These are phyloP conservation scores for Danionella cerebrum DNA, from an alignment of 2,113 vertebrate species.

Conservation along the genomic window DNA sequence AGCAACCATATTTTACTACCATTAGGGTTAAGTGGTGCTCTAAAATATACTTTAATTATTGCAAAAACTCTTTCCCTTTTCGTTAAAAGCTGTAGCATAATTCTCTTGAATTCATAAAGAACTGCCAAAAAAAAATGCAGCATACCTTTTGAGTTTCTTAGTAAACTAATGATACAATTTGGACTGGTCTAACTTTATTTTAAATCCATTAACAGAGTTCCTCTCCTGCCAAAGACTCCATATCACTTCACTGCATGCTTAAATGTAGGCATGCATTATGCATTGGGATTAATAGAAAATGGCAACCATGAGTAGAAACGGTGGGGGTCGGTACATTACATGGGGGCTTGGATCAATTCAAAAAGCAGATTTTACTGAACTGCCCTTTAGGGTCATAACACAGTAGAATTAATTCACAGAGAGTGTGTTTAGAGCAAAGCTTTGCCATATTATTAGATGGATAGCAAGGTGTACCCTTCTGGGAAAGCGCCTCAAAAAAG, in stretches of 20 bases:
- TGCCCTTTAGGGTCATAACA: conserved; percentile 58
- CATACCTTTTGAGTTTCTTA: conserved; percentile 47
- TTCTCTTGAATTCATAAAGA: neutral
- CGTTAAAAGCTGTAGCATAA: neutral
- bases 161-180: conserved; percentile 53
- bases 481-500: conserved; percentile 10
- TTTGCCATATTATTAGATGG: conserved; percentile 45
- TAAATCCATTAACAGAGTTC: conserved; percentile 61
- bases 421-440: conserved; percentile 43
- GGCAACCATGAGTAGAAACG: conserved; percentile 43
- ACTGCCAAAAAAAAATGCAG: conserved; percentile 34
- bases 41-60: neutral
- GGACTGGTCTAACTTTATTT: conserved; percentile 56
- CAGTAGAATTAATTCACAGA: conserved; percentile 55
- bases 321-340: conserved; percentile 53
- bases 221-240: conserved; percentile 54
- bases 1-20: neutral
- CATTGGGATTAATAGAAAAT: conserved; percentile 67
- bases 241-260: conserved; percentile 69
- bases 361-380: conserved; percentile 61
- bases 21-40: neutral
- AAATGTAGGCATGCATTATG: conserved; percentile 71
- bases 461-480: conserved; percentile 28
- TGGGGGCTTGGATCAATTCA: conserved; percentile 55
- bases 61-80: neutral